Percentiles rank a stretch among this genome's conserved stretches.
phyloP scores from a whole-genome alignment of 1,140 invertebrate species.

The Bathynomus jamesi region DNA sequence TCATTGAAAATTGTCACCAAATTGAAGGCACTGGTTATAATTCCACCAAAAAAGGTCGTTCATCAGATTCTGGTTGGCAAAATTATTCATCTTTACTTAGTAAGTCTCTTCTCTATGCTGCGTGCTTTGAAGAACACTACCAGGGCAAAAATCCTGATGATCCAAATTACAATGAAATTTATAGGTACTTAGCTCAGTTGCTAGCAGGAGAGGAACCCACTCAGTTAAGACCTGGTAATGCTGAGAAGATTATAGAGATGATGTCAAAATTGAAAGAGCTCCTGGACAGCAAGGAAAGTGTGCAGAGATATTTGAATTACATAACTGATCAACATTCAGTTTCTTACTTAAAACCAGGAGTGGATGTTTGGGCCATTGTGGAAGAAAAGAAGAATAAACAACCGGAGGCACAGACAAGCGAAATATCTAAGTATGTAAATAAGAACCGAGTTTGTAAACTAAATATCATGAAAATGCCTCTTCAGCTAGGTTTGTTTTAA shows the following conservation, averaged over 20 bases:
- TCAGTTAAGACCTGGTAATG: constrained; percentile 16
- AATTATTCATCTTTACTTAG: no score
- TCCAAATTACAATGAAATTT: constrained; percentile 20
- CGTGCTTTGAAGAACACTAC: constrained; percentile 18
- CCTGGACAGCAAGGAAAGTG: neutral
- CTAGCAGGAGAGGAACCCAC: constrained; percentile 14
- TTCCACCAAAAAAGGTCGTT: no score
- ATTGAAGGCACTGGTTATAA: no score
- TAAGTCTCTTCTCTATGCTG: constrained; percentile 13
- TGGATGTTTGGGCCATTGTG: no score
- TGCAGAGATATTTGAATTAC: neutral
- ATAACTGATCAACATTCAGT: neutral
- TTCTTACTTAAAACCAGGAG: neutral
- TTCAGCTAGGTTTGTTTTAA: no score
- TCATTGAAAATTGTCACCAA: no score
- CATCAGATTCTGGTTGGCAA: no score
- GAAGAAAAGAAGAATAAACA: no score
- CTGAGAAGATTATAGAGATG: constrained; percentile 13
- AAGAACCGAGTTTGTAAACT: no score
- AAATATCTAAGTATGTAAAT: no score
- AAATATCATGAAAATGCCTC: no score
- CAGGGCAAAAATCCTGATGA: constrained; percentile 1
- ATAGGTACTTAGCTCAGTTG: constrained; percentile 12
- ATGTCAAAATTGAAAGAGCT: constrained; percentile 8
- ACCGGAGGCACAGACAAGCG: no score